Percentiles rank a stretch among this genome's conserved stretches.
Conservation (phyloP, 1,140 invertebrate genomes). For the Apis florea region DNA sequence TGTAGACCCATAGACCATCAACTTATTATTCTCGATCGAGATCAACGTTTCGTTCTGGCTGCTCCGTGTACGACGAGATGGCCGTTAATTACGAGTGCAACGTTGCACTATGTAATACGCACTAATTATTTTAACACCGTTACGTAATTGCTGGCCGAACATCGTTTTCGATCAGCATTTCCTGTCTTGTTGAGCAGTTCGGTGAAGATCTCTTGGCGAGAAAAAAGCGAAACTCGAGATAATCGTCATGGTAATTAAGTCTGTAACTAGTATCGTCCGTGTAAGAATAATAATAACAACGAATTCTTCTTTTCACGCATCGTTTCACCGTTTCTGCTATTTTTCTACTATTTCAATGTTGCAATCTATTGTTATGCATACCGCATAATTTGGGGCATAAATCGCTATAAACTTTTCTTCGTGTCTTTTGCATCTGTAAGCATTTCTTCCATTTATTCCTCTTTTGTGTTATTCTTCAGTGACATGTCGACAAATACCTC, state of each 20-base stretch:
- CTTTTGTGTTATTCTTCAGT: too few relatives aligned
- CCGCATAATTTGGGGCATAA: too few relatives aligned
- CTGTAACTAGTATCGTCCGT: neutral
- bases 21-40: neutral
- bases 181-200: neutral
- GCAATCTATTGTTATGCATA: neutral
- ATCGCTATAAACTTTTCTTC: too few relatives aligned
- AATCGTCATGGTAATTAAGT: slow-evolving; percentile 6
- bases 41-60: slow-evolving; percentile 33
- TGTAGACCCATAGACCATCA: neutral
- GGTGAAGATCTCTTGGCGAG: neutral
- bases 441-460: too few relatives aligned
- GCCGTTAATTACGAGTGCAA: slow-evolving; percentile 53
- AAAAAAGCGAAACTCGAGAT: slow-evolving; percentile 26
- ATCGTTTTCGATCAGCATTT: slow-evolving; percentile 54
- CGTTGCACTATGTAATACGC: slow-evolving; percentile 56
- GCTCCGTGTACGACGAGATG: slow-evolving; percentile 14
- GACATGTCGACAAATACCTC: neutral
- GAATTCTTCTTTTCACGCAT: neutral
- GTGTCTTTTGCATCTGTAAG: too few relatives aligned
- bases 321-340: neutral
- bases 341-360: neutral
- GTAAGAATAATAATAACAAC: neutral
- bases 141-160: slow-evolving; percentile 57
- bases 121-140: slow-evolving; percentile 69